Base-by-base conservation (phyloP, 2,797 vertebrate species). In the Argentina silus region DNA sequence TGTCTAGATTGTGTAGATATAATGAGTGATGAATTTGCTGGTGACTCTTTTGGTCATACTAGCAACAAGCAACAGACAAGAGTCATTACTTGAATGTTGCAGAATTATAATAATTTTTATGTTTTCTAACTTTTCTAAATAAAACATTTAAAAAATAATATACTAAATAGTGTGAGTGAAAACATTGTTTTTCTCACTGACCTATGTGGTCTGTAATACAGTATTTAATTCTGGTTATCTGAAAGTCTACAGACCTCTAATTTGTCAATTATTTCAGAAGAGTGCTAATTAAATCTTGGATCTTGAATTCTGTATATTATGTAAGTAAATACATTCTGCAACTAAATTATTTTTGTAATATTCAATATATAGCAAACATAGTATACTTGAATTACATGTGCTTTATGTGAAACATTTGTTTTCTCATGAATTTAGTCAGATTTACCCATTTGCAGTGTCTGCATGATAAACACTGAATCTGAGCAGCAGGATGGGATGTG, bases 231-330 rank as follows among this genome's bases (percentile, higher is more conserved):
- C 62, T 61, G 42, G 69, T 14, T 1, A 14, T 12, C 14, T 71
- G 62, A 48, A 62, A 6, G 12, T 43, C 10, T 43, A 62, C 15
- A 19, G n/a, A 19, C 65, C 14, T 61, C 77, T 6, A 72, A 57
- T 57, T 69, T 59, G 61, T 53, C 81, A 14, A 36, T 70, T 42
- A 48, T 69, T 36, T 1, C 72, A n/a, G 21, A 6, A 59, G 47
- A 19, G 75, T 78, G 72, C 19, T 74, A 62, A 74, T 21, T 19
- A 60, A 48, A 48, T 8, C 7, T 1, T 8, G 47, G 47, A 65
- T 82, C 84, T 62, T 78, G 27, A 74, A 78, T 82, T 83, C 83
- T 85, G 72, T 88, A 82, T 72, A 67, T 79, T 23, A 73, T 80
- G 43, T 83, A 80, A 73, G 76, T 73, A 83, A 73, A 17, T 19